These are phyloP conservation scores for Oceanodroma tethys DNA, from an alignment of 2,113 vertebrate species.

Conservation along the genomic window DNA sequence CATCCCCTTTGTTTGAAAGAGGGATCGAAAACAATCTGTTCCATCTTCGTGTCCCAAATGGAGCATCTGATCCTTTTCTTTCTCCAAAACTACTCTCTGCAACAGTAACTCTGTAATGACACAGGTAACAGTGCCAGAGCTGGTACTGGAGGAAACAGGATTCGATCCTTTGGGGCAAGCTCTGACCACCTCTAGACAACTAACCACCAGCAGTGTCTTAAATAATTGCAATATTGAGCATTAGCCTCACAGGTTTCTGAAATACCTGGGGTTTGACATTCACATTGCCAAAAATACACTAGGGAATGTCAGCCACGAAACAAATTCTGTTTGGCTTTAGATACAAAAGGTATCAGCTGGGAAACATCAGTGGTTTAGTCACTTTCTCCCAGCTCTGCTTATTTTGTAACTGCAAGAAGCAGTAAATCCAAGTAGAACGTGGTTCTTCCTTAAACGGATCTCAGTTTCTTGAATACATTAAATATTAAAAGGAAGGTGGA, in stretches of 20 bases:
- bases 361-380: neutral
- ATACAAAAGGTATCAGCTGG: neutral
- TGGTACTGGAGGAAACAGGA: neutral
- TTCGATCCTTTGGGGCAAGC: neutral
- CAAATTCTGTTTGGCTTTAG: neutral
- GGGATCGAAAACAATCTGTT: neutral
- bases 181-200: neutral
- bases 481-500: neutral
- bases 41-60: neutral
- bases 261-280: neutral
- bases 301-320: neutral
- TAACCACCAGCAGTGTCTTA: neutral
- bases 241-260: neutral
- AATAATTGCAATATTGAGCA: neutral
- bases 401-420: neutral
- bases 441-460: neutral
- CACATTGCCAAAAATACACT: neutral
- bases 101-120: neutral
- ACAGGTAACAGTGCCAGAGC: neutral
- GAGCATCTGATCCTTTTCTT: neutral
- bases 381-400: neutral
- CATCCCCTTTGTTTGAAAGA: neutral
- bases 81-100: neutral
- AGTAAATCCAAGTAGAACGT: accelerated
- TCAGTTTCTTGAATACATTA: neutral